These are phyloP conservation scores for Cerastoderma edule DNA, from an alignment of 2,888 invertebrate species.

Conservation along the genomic window DNA sequence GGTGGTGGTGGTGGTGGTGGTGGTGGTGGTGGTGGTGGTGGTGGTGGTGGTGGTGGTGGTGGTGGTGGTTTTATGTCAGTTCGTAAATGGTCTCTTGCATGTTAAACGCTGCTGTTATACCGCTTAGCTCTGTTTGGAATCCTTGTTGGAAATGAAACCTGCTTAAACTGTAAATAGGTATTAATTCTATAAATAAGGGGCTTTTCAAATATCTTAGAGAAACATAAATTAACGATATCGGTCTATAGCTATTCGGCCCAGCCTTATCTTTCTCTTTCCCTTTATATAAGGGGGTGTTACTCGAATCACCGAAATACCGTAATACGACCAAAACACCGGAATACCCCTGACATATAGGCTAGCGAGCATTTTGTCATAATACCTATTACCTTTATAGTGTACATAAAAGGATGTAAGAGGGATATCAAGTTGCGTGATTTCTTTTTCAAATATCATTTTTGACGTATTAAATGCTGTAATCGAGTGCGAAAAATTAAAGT, in stretches of 20 bases:
- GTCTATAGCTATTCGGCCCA: not conserved
- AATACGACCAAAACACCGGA: no score
- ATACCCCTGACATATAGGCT: no score
- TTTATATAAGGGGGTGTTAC: not conserved
- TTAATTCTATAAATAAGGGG: not conserved
- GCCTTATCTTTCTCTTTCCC: not conserved
- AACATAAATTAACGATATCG: not conserved
- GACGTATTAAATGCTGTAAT: no score
- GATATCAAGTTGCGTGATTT: no score
- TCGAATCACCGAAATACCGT: no score
- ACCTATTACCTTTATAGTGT: no score
- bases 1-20: no score
- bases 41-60: slow-evolving; percentile 2
- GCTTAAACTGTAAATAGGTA: not conserved
- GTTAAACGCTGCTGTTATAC: slow-evolving; percentile 29
- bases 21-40: no score
- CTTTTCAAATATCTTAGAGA: slow-evolving; percentile 17
- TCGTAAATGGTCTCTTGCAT: slow-evolving; percentile 23
- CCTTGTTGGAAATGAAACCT: slow-evolving; percentile 21
- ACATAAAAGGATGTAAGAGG: no score
- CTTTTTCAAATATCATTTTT: no score
- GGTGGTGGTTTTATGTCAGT: slow-evolving; percentile 6
- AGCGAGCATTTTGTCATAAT: no score
- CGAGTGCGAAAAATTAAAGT: no score
- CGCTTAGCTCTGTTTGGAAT: slow-evolving; percentile 16